Percentiles rank a stretch among this genome's conserved stretches.
Conservation (phyloP, 2,888 invertebrate species). For the Diarsia rubi region DNA sequence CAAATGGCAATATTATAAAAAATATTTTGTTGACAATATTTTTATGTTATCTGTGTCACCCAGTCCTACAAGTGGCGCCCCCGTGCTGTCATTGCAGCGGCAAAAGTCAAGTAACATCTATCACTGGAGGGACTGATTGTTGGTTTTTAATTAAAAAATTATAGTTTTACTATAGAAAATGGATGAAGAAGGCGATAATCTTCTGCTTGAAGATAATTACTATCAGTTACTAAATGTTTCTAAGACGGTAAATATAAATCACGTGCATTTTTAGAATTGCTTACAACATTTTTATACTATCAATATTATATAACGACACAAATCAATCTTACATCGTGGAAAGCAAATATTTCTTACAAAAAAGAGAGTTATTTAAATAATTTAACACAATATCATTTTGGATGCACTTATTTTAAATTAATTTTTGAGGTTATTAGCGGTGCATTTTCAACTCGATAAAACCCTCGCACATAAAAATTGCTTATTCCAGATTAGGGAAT, state of each 20-base stretch:
- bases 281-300: slow-evolving; percentile 72
- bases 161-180: slow-evolving; percentile 80
- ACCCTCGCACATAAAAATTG: not conserved
- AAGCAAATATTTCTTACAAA: slow-evolving; percentile 18
- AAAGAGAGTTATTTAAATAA: slow-evolving; percentile 3
- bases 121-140: slow-evolving; percentile 60
- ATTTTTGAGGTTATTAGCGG: slow-evolving; percentile 72
- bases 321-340: slow-evolving; percentile 40
- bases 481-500: not conserved
- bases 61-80: slow-evolving; percentile 55
- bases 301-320: slow-evolving; percentile 73
- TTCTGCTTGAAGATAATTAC: slow-evolving; percentile 95
- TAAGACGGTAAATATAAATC: slow-evolving; percentile 93
- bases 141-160: slow-evolving; percentile 64
- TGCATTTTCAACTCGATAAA: slow-evolving; percentile 36
- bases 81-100: slow-evolving; percentile 70
- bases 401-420: slow-evolving; percentile 13
- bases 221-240: slow-evolving; percentile 97
- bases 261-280: slow-evolving; percentile 72
- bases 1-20: slow-evolving; percentile 19
- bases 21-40: not conserved
- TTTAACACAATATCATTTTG: slow-evolving; percentile 15
- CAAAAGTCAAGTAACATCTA: slow-evolving; percentile 67
- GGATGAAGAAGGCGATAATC: slow-evolving; percentile 93
- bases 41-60: slow-evolving; percentile 49